phyloP scores from a whole-genome alignment of 1,140 invertebrate genomes.

The Thalassaphorura encarpata region DNA sequence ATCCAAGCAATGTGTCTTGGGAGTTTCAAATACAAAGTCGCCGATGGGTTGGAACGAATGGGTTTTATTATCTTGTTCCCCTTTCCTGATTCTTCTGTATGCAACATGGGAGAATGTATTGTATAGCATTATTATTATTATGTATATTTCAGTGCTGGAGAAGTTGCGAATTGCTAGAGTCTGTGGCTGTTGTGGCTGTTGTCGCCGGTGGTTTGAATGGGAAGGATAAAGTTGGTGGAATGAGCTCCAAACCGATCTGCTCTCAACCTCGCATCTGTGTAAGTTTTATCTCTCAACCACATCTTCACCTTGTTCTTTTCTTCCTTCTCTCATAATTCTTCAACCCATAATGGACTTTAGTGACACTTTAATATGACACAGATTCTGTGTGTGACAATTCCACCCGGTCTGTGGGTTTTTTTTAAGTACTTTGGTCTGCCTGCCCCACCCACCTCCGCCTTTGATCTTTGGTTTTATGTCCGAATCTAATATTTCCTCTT shows the following conservation, averaged over 20 bases:
- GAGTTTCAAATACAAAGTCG: too few relatives aligned
- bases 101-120: too few relatives aligned
- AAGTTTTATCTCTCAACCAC: slow-evolving; percentile 41
- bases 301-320: slow-evolving; percentile 8
- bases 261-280: slow-evolving; percentile 46
- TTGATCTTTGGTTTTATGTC: slow-evolving; percentile 7
- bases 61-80: too few relatives aligned
- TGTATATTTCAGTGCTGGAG: too few relatives aligned
- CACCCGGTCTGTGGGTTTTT: neutral
- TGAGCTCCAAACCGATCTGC: slow-evolving; percentile 13
- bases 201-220: too few relatives aligned
- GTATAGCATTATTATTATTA: too few relatives aligned
- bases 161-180: too few relatives aligned
- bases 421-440: neutral
- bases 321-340: slow-evolving; percentile 12
- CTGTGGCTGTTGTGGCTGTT: too few relatives aligned
- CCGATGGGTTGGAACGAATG: too few relatives aligned
- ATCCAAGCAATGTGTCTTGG: too few relatives aligned
- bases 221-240: too few relatives aligned
- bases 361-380: slow-evolving; percentile 22
- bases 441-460: neutral
- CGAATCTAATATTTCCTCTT: slow-evolving; percentile 6
- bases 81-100: too few relatives aligned
- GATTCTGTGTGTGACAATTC: slow-evolving; percentile 15
- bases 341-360: slow-evolving; percentile 16